Percentiles rank a stretch among this genome's conserved stretches.
Conservation (phyloP, 2,797 vertebrate species). For the Fratercula arctica region DNA sequence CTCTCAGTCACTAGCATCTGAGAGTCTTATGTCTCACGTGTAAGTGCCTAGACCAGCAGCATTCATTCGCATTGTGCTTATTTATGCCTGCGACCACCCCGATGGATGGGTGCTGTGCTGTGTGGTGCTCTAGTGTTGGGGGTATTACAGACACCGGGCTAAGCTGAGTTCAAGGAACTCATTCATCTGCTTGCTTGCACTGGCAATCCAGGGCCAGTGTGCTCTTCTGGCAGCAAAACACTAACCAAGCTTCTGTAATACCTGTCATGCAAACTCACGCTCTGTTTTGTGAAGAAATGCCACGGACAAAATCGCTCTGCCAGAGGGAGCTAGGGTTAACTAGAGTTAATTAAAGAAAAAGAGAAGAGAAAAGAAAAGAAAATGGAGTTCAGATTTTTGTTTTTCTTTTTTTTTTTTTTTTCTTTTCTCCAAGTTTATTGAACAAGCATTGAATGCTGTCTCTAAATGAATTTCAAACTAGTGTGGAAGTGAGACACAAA, state of each 20-base stretch:
- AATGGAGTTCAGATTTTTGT: not conserved
- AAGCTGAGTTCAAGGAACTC: constrained; percentile 34
- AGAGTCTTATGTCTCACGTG: not conserved
- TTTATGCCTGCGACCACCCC: not conserved
- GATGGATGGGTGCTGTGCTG: not conserved
- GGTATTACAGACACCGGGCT: constrained; percentile 3
- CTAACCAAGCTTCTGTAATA: not conserved
- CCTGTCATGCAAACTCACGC: not conserved
- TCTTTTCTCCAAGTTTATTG: not conserved
- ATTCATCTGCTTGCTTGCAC: constrained; percentile 40
- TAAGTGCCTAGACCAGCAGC: not conserved
- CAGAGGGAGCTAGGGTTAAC: not conserved
- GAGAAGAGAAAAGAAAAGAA: not conserved
- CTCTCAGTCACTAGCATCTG: not conserved
- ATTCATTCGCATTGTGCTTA: not conserved
- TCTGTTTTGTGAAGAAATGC: not conserved
- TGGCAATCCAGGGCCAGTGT: not conserved
- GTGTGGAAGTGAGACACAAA: not conserved
- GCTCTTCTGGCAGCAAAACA: constrained; percentile 23
- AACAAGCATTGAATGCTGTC: not conserved
- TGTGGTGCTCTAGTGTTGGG: not conserved
- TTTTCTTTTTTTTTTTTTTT: not conserved
- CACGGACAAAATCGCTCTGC: not conserved
- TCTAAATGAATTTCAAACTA: not conserved
- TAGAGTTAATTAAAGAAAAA: not conserved